Conservation (phyloP, 2,797 vertebrate genomes). For the Gymnopithys bicolor region DNA sequence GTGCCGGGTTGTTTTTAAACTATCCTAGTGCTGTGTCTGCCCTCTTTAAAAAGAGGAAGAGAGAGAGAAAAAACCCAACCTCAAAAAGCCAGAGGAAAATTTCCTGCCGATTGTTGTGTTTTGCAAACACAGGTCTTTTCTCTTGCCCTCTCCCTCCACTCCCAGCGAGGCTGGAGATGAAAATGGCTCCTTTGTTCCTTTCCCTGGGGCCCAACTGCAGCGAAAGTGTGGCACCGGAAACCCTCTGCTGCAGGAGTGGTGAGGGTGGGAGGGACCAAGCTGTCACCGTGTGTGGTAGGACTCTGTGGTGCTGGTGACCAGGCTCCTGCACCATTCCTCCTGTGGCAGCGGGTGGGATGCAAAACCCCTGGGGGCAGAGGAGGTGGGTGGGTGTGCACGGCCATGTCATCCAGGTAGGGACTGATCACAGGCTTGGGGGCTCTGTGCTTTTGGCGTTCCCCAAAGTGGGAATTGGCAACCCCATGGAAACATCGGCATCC, state of each 20-base stretch:
- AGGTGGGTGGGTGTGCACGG: not conserved
- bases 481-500: not conserved
- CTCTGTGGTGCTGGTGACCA: not conserved
- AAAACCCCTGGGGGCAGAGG: not conserved
- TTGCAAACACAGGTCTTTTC: constrained; percentile 53
- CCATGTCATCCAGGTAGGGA: not conserved
- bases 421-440: not conserved
- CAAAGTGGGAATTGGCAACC: not conserved
- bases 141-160: constrained; percentile 27
- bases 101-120: constrained; percentile 44
- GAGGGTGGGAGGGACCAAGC: constrained; percentile 50
- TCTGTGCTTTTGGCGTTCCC: not conserved
- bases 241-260: not conserved
- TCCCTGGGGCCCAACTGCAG: constrained; percentile 61
- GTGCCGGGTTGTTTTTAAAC: not conserved
- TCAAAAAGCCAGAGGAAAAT: constrained; percentile 2
- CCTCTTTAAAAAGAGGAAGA: constrained; percentile 4
- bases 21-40: not conserved
- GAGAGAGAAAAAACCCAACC: not conserved
- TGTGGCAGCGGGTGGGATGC: not conserved
- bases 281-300: constrained; percentile 7
- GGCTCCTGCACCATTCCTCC: not conserved
- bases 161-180: constrained; percentile 37
- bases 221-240: constrained; percentile 36
- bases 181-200: constrained; percentile 68